phyloP scores from a whole-genome alignment of 2,113 vertebrate species.

The Symphodus melops region DNA sequence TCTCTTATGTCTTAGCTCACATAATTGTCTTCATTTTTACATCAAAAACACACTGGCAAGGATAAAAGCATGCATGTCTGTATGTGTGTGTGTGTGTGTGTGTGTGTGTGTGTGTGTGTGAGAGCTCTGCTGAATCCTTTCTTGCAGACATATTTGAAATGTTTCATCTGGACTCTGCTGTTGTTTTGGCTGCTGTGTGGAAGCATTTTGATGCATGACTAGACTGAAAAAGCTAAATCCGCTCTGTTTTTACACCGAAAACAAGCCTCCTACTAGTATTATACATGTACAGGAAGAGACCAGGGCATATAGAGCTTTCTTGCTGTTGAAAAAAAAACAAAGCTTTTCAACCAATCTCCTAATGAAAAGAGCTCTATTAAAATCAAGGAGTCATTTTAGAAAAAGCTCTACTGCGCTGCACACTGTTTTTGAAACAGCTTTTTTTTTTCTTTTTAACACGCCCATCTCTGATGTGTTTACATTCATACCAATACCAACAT shows the following conservation, averaged over 20 bases:
- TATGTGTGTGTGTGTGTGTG: constrained; percentile 27
- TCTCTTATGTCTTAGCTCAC: background rate
- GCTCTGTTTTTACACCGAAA: constrained; percentile 43
- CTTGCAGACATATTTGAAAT: constrained; percentile 68
- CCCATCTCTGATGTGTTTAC: constrained; percentile 66
- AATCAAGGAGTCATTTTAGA: constrained; percentile 2
- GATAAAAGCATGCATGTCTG: constrained; percentile 42
- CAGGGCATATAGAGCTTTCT: background rate
- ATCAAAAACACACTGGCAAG: background rate
- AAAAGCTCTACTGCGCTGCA: background rate
- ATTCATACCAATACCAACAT: constrained; percentile 74
- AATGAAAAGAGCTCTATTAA: background rate
- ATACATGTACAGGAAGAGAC: background rate
- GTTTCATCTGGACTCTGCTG: constrained; percentile 53
- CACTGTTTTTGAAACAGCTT: constrained; percentile 24
- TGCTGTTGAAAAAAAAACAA: background rate
- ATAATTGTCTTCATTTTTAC: constrained; percentile 1
- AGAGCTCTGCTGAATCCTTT: constrained; percentile 46
- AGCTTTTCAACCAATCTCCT: background rate
- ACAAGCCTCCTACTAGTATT: background rate
- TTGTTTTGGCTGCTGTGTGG: constrained; percentile 67
- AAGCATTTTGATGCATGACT: constrained; percentile 67
- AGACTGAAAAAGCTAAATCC: constrained; percentile 54
- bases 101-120: constrained; percentile 33
- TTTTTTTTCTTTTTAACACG: constrained; percentile 29